Base-by-base conservation (phyloP, 2,797 vertebrate genomes). In the Distichodus sexfasciatus region DNA sequence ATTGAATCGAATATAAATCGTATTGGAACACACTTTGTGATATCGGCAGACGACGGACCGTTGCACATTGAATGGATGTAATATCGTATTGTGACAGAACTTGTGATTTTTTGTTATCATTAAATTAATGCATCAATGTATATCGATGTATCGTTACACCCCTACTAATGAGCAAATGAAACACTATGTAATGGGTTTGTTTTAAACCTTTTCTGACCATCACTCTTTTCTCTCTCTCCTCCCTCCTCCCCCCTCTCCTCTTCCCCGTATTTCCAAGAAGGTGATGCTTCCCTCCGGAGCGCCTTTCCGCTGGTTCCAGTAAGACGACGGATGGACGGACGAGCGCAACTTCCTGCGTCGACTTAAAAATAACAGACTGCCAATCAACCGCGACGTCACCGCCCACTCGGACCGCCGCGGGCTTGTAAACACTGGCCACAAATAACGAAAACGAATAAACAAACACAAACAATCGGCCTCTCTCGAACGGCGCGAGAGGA, bases 231-330 rank as follows among this genome's bases (percentile, higher is more conserved):
- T 61, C 19, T 74, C 26, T 46, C 46, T 46, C 51, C 43, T 44
- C 43, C 59, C 51, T 15, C 38, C 65, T 26, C 44, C 51, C 15
- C 38, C 64, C 57, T 62, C 54, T 70, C 62, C 74, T 78, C 77
- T 85, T 76, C 85, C 78, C 84, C 74, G 84, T 87, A 79, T 84
- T 84, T 90, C 87, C 84, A 89, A 93, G 91, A 94, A 93, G 91
- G 92, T 94, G 90, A 93, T 93, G 91, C 90, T 94, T 90, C 93
- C 93, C 81, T 91, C 91, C 80, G 93, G 92, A 88, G 92, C 92
- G 70, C 92, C 92, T 71, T 94, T 94, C 89, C 90, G 92, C 89
- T 94, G 93, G 93, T 93, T 94, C 89, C 92, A 93, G 84, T 94
- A 93, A 92, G 88, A 89, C 55, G 43, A 65, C 86, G 69, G 75